Evolutionary conservation across 2,888 invertebrate genomes (phyloP), one percentile per base, ranked within the genome.

Genomic region (Girardia tigrina): DNA sequence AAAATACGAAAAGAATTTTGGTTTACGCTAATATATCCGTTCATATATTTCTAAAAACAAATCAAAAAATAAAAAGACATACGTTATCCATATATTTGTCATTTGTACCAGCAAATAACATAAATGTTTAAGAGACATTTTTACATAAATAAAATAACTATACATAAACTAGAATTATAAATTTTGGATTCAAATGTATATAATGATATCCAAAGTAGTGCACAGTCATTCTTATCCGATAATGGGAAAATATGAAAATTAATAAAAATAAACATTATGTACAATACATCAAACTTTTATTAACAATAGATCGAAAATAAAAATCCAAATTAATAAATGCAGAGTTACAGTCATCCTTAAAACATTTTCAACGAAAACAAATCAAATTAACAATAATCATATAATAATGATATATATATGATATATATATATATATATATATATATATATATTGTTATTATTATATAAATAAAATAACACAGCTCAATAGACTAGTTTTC

Each of bases 31-130:
- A n/a, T n/a, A n/a, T n/a, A n/a, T n/a, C n/a, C n/a, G n/a, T n/a
- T 36, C 36, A 36, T 12, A 36, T 36, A 36, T 36, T 36, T 12
- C 8, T 12, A 36, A 36, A 12, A 36, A 36, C 16, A 16, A 36
- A 36, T 36, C 16, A 12, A 16, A 36, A 36, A 36, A 36, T 36
- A 36, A 12, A 36, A 36, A 36, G 16, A 36, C 16, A 36, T 16
- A 56, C 56, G 23, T 56, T 8, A 56, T 56, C 4, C 4, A 56
- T 56, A 20, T 56, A 56, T 56, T 56, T 56, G 56, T 56, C 56
- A 56, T 56, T 56, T 56, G 56, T 56, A 56, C 56, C 56, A 56
- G 56, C 56, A 56, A 56, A 56, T 23, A 56, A 56, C 56, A 56
- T 20, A 20, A 12, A 56, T 8, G 23, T 56, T 36, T n/a, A 16